phyloP scores from a whole-genome alignment of 2,888 invertebrate genomes.

The Notodonta ziczac region DNA sequence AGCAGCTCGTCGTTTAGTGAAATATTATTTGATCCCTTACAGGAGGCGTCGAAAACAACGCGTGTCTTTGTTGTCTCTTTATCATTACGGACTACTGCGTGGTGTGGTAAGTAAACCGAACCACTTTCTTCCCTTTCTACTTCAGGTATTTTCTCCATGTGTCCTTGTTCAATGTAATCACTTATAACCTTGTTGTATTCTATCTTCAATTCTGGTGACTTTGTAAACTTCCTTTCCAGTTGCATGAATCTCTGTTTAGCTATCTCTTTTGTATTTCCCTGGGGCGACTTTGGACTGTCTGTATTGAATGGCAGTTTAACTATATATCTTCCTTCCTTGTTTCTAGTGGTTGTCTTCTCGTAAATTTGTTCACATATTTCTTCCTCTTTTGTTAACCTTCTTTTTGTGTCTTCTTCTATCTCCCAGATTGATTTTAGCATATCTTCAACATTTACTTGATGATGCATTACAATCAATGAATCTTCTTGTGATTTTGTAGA shows the following conservation, averaged over 20 bases:
- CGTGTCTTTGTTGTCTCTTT: conserved; percentile 34
- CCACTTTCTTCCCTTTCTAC: conserved; percentile 17
- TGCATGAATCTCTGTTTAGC: not conserved
- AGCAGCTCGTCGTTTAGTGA: conserved; percentile 38
- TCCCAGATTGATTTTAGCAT: conserved; percentile 22
- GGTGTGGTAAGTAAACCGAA: conserved; percentile 41
- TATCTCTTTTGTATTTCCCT: not conserved
- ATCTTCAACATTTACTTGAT: conserved; percentile 13
- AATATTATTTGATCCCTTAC: conserved; percentile 10
- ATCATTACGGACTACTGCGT: conserved; percentile 36
- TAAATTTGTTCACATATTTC: conserved; percentile 24
- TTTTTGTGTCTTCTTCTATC: conserved; percentile 12
- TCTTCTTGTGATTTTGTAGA: conserved; percentile 5
- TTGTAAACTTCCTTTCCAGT: conserved; percentile 13
- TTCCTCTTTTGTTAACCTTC: conserved; percentile 22
- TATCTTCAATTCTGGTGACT: conserved; percentile 14
- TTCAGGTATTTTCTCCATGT: conserved; percentile 34
- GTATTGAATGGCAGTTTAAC: conserved; percentile 25
- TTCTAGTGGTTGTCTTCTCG: conserved; percentile 15
- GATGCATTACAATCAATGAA: conserved; percentile 20
- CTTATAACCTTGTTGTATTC: conserved; percentile 27
- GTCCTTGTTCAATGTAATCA: conserved; percentile 30
- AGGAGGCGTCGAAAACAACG: conserved; percentile 27
- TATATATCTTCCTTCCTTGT: conserved; percentile 21
- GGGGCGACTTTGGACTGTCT: conserved; percentile 5